A percentile compares a stretch with the other conserved stretches of the same genome.
These are phyloP conservation scores for Brachyhypopomus gauderio DNA, from an alignment of 2,113 vertebrate species.

Conservation along the genomic window DNA sequence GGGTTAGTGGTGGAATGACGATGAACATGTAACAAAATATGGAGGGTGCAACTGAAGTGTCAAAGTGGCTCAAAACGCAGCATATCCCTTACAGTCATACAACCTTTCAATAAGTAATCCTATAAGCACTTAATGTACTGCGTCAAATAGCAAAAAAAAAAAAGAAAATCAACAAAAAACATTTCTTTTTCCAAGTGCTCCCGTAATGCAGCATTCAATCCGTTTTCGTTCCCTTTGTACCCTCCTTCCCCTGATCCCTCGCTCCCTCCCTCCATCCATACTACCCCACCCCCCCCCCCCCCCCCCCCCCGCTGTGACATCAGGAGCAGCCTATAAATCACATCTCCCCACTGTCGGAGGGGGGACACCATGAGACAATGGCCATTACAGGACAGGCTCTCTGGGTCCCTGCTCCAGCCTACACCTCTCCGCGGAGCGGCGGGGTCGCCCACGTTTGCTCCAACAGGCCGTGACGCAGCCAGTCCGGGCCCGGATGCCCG, in stretches of 20 bases:
- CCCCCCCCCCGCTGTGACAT: slow-evolving; percentile 52
- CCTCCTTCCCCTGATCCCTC: slow-evolving; percentile 9
- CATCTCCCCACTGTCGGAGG: slow-evolving; percentile 66
- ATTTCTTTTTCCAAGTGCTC: slow-evolving; percentile 40
- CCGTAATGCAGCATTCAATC: slow-evolving; percentile 50
- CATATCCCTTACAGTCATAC: too few species aligned
- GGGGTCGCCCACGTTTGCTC: too few species aligned
- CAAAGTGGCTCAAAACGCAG: too few species aligned
- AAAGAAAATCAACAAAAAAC: too few species aligned
- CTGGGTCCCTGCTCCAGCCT: slow-evolving; percentile 64
- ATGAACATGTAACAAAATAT: not conserved
- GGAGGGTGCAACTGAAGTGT: not conserved
- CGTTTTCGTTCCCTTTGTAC: slow-evolving; percentile 23
- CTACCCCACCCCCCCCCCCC: not conserved
- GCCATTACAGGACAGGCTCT: slow-evolving; percentile 71
- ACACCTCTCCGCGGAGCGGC: slow-evolving; percentile 55
- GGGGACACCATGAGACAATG: slow-evolving; percentile 73
- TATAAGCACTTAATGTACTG: too few species aligned
- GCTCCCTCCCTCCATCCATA: slow-evolving; percentile 14
- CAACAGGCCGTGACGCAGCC: too few species aligned
- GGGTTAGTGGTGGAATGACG: not conserved
- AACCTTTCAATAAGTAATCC: too few species aligned
- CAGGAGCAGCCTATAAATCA: slow-evolving; percentile 73
- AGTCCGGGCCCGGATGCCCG: not conserved
- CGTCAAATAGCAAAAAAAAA: not conserved